A percentile compares a stretch with the other conserved stretches of the same genome.
These are phyloP conservation scores for Typhlichthys eigenmanni DNA, from an alignment of 2,797 vertebrate species.

Conservation along the genomic window DNA sequence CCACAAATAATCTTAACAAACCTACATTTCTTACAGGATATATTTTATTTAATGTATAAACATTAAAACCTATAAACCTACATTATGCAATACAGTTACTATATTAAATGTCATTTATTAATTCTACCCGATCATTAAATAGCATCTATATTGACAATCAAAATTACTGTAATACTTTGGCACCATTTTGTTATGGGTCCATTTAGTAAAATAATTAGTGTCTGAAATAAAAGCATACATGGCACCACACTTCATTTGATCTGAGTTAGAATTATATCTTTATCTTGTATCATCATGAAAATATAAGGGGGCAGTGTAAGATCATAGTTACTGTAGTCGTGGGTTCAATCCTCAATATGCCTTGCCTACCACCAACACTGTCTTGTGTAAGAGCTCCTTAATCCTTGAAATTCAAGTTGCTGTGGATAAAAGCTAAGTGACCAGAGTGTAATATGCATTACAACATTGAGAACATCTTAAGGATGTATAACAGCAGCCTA, in stretches of 20 bases:
- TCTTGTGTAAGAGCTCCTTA: no score
- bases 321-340: no score
- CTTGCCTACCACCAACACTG: no score
- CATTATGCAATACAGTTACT: conserved; percentile 56
- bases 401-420: not conserved
- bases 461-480: conserved; percentile 36
- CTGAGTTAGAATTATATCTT: conserved; percentile 46
- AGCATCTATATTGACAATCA: conserved; percentile 39
- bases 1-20: no score
- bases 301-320: no score
- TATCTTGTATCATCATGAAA: no score
- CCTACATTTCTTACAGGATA: conserved; percentile 36
- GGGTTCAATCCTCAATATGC: no score
- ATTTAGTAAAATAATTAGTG: no score
- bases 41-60: conserved; percentile 76
- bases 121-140: conserved; percentile 44
- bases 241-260: no score
- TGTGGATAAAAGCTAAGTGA: conserved; percentile 22
- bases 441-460: conserved; percentile 15
- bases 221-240: no score
- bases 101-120: conserved; percentile 28
- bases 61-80: conserved; percentile 55
- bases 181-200: no score
- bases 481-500: conserved; percentile 60
- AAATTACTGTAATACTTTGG: conserved; percentile 33